Evolutionary conservation across 2,797 vertebrate species (phyloP).

Genomic region (Chromis chromis): DNA sequence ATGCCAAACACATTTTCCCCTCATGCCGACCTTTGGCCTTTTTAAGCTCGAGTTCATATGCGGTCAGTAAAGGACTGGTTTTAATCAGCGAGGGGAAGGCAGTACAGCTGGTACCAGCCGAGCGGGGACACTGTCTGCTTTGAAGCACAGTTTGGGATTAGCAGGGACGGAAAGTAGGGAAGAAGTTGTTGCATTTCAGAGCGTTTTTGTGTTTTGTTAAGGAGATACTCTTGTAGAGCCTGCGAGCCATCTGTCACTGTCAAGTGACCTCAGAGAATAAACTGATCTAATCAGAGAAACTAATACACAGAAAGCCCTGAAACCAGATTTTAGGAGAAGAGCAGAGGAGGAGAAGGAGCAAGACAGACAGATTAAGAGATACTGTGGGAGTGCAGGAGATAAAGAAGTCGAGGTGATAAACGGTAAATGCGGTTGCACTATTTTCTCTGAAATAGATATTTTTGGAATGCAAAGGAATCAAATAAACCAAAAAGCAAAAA

Average conservation of each 20-base stretch:
- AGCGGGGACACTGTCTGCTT: slow-evolving; percentile 31
- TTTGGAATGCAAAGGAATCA: not conserved
- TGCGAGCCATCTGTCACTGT: slow-evolving; percentile 33
- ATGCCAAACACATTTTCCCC: slow-evolving; percentile 62
- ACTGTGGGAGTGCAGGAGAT: slow-evolving; percentile 31
- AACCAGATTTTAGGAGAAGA: slow-evolving; percentile 40
- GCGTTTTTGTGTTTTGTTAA: slow-evolving; percentile 9
- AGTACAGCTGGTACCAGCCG: slow-evolving; percentile 47
- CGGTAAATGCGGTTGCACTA: not conserved
- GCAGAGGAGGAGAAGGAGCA: not conserved
- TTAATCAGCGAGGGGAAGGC: slow-evolving; percentile 47
- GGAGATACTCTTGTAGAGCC: slow-evolving; percentile 1
- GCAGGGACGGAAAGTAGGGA: not conserved
- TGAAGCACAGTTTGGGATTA: slow-evolving; percentile 36
- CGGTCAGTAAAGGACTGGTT: slow-evolving; percentile 54
- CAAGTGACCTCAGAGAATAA: slow-evolving; percentile 33
- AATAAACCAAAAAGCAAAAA: not conserved
- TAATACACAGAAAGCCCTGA: slow-evolving; percentile 31
- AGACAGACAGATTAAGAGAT: slow-evolving; percentile 55
- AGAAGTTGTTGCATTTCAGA: not conserved
- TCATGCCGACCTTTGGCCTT: slow-evolving; percentile 62
- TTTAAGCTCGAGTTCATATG: slow-evolving; percentile 48
- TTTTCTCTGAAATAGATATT: slow-evolving; percentile 25
- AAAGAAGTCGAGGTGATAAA: slow-evolving; percentile 46
- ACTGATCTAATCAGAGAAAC: slow-evolving; percentile 50